phyloP scores from a whole-genome alignment of 1,140 invertebrate genomes.

The Drosophila erecta region DNA sequence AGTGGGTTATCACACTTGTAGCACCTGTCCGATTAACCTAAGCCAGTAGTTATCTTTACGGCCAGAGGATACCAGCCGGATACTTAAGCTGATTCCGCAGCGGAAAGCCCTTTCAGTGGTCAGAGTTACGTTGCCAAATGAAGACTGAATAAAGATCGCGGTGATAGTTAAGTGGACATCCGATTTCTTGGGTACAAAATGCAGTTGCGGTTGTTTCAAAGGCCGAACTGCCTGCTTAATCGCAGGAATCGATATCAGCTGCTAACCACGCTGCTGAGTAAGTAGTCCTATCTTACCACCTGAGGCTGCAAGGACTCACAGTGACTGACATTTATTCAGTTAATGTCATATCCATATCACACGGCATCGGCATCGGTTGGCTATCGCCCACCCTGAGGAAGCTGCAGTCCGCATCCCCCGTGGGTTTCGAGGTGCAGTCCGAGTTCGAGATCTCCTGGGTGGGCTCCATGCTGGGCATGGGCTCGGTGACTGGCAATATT shows the following conservation, averaged over 20 bases:
- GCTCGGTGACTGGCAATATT: slow-evolving; percentile 64
- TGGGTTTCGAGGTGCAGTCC: slow-evolving; percentile 43
- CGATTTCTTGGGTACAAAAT: slow-evolving; percentile 28
- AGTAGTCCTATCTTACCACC: slow-evolving; percentile 19
- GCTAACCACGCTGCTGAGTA: slow-evolving; percentile 60
- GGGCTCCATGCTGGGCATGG: slow-evolving; percentile 61
- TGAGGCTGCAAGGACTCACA: too few species aligned
- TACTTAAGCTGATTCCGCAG: slow-evolving; percentile 21
- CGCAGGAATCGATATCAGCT: slow-evolving; percentile 67
- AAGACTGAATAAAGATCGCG: slow-evolving; percentile 38
- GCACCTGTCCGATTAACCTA: slow-evolving; percentile 28
- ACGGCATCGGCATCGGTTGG: slow-evolving; percentile 69
- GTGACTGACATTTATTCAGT: slow-evolving; percentile 22
- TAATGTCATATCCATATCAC: slow-evolving; percentile 65
- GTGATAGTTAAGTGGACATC: not conserved
- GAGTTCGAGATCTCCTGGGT: slow-evolving; percentile 68
- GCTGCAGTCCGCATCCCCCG: slow-evolving; percentile 50
- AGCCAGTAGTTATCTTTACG: slow-evolving; percentile 30
- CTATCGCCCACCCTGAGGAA: slow-evolving; percentile 57
- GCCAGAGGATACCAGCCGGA: slow-evolving; percentile 12
- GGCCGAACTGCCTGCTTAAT: slow-evolving; percentile 59
- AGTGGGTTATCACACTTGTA: slow-evolving; percentile 25
- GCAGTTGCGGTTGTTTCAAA: slow-evolving; percentile 34
- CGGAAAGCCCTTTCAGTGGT: slow-evolving; percentile 20
- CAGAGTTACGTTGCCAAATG: slow-evolving; percentile 11